Base-by-base conservation (phyloP, 2,113 vertebrate species). In the Fulmarus glacialis region DNA sequence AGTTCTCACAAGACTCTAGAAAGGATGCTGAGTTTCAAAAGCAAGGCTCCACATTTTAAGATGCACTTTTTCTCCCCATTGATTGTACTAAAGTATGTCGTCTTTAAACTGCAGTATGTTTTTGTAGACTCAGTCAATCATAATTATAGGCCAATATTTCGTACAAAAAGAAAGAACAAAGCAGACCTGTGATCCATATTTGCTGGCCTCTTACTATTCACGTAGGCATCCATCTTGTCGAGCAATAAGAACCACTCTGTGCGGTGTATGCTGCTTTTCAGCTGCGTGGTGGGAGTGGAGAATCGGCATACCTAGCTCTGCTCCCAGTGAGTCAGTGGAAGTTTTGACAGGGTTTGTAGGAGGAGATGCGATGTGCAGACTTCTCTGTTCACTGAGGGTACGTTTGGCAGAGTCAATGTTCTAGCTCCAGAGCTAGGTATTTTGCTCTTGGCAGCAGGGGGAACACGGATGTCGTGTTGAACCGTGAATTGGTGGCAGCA, bases 21-120 rank as follows among this genome's bases (percentile, higher is more conserved):
- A 98, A 97, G 87, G 97, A 97, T 17, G 84, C 92, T 96, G 95
- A 97, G 97, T 98, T 98, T 98, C 98, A 95, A 72, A 89, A 94
- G 96, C 97, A 97, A 96, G 94, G 96, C 97, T 97, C 93, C 95
- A 74, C 80, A 48, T 95, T 97, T 96, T 95, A 87, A 94, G 94
- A 97, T 96, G 96, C 97, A 97, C 97, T 98, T 95, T 98, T 98
- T 90, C 68, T 92, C 98, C 95, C 97, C 90, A 71, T 91, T 15
- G 87, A 98, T 97, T 98, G 97, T 98, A 98, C 98, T 98, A 71
- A 98, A 98, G 90, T 97, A 97, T 98, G 94, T 98, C 50, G 93
- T 98, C 96, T 96, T 94, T 89, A 71, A 92, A 91, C 83, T 48
- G 63, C 82, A 91, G 90, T 87, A 87, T 95, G 95, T 97, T 98